Percentiles rank a stretch among this genome's conserved stretches.
Evolutionary conservation across 2,113 vertebrate species (phyloP).

Genomic region (Alligator sinensis): DNA sequence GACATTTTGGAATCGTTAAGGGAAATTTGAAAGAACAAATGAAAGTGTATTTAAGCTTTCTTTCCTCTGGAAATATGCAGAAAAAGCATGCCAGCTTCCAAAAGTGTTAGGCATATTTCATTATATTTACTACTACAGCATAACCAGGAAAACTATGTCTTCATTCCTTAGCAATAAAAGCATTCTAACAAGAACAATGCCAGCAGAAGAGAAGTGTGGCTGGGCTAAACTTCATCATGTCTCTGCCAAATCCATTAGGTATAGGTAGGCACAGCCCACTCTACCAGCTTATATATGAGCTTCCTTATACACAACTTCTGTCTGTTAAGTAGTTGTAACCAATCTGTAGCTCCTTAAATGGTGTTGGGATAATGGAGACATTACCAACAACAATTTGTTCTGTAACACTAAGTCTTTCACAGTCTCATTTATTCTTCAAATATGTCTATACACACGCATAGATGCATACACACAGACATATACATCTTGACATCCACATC

Average conservation of each 20-base stretch:
- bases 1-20: fast-evolving
- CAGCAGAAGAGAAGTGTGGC: background rate
- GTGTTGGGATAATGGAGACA: background rate
- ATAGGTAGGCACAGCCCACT: fast-evolving
- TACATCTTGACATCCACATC: no score
- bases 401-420: background rate
- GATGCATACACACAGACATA: background rate
- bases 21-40: background rate
- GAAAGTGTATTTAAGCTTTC: background rate
- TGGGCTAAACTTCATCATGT: background rate
- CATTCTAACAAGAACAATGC: background rate
- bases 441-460: background rate
- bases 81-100: background rate
- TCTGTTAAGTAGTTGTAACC: background rate
- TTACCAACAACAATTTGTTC: background rate
- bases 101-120: background rate
- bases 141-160: background rate
- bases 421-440: background rate
- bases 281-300: background rate
- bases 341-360: background rate
- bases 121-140: background rate
- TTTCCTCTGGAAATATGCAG: background rate
- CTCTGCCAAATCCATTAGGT: background rate
- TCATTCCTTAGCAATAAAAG: background rate
- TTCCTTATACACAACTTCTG: background rate